phyloP scores from a whole-genome alignment of 2,888 invertebrate species.

The Metacarcinus magister region DNA sequence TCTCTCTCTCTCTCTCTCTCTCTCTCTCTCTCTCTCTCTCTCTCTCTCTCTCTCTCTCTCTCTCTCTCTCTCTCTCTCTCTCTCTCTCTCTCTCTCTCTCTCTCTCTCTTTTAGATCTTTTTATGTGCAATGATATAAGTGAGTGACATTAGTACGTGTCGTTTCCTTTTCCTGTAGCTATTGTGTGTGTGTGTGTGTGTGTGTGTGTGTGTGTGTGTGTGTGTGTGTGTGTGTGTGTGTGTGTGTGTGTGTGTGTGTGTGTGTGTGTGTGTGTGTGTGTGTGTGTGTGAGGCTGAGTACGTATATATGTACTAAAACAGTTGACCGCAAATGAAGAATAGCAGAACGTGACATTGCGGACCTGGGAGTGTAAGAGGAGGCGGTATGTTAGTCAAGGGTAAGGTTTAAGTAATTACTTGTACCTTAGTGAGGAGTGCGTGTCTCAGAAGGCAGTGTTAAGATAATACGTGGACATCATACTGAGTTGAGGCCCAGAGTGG shows the following conservation, averaged over 20 bases:
- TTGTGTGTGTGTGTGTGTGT: constrained; percentile 4
- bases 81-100: too few species aligned
- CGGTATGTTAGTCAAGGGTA: neutral
- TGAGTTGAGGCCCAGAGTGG: too few species aligned
- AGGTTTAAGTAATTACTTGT: neutral
- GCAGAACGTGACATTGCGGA: too few species aligned
- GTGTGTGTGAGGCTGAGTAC: neutral
- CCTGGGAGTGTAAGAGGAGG: neutral
- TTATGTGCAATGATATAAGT: too few species aligned
- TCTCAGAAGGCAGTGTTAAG: neutral
- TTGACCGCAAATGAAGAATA: too few species aligned
- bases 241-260: constrained; percentile 38
- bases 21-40: too few species aligned
- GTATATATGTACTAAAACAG: neutral
- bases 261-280: constrained; percentile 43
- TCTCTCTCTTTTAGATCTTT: too few species aligned
- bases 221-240: neutral
- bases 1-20: too few species aligned
- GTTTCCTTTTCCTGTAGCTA: too few species aligned
- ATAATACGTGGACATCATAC: neutral
- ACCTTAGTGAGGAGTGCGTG: neutral
- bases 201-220: neutral
- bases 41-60: too few species aligned
- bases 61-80: too few species aligned
- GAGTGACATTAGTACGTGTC: neutral